Base-by-base conservation (phyloP, 2,113 vertebrate species). In the Ictalurus furcatus region DNA sequence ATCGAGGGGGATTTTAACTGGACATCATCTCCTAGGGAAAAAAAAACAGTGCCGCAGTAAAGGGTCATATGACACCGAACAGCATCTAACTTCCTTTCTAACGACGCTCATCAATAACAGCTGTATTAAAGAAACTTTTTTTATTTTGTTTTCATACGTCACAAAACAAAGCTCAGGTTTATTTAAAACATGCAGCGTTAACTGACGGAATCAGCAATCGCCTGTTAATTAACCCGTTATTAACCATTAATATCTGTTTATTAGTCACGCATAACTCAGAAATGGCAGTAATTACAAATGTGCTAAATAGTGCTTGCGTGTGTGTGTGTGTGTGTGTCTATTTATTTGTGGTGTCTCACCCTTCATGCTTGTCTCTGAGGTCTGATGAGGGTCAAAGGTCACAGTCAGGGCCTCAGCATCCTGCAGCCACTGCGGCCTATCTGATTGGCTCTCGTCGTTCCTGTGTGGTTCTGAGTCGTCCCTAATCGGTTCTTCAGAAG, bases 1-100 rank as follows among this genome's bases (percentile, higher is more conserved):
- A 96, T 96, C 2, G 96, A 96, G 17, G 95, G 93, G 0, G 95
- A 95, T 12, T 94, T 93, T 63, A 93, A 86, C 0, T 91, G 92
- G 1, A 91, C 90, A 3, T 92, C 87, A 0, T 92, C 92, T 84
- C 86, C 92, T 91, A 34, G 61, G 28, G 7, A 14, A 73, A 73
- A 58, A 54, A 82, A 78, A 6, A 14, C n/a, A 54, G 23, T 5
- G 23, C 4, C n/a, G n/a, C 28, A 56, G 8, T 16, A 54, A n/a
- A 0, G 25, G 7, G 79, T 34, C 52, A 30, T 7, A 9, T 56
- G 28, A 81, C 73, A 21, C 73, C 3, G 3, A 25, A 23, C 74
- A 44, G 14, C 6, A 34, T 30, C 14, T 17, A 71, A 67, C 63
- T n/a, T 65, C 28, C 63, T 13, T 28, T n/a, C 65, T 67, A 71